Conservation (phyloP, 1,140 invertebrate species). For the Centruroides sculpturatus region DNA sequence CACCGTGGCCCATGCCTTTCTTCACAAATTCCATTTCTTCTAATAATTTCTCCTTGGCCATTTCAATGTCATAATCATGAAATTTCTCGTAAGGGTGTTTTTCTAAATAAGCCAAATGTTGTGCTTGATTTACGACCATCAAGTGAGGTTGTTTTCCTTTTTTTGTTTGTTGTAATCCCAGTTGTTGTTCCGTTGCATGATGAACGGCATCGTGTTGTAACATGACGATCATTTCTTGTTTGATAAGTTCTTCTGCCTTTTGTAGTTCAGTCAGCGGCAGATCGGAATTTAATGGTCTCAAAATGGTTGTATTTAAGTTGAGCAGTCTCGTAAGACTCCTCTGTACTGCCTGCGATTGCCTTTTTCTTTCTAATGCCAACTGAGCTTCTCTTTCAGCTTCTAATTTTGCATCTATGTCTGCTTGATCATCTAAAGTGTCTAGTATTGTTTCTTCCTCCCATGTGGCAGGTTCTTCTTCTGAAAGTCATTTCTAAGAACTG, state of each 20-base stretch:
- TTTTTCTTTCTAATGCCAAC: conserved; percentile 50
- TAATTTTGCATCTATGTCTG: conserved; percentile 64
- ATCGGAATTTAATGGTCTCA: conserved; percentile 49
- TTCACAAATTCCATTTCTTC: conserved; percentile 81
- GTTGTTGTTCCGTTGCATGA: conserved; percentile 31
- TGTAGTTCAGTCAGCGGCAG: conserved; percentile 67
- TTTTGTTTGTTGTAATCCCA: background rate
- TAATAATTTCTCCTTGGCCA: conserved; percentile 48
- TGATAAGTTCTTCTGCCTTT: conserved; percentile 91
- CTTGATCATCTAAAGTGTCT: conserved; percentile 51
- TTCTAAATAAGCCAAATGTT: conserved; percentile 65
- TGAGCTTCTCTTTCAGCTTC: conserved; percentile 44
- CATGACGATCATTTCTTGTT: conserved; percentile 93
- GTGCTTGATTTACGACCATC: conserved; percentile 39
- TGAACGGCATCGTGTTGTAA: conserved; percentile 67
- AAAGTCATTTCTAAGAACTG: conserved; percentile 86
- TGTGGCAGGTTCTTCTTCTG: conserved; percentile 50
- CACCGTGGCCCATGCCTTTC: conserved; percentile 86
- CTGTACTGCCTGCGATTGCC: conserved; percentile 77
- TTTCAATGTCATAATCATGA: conserved; percentile 48
- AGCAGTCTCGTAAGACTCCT: conserved; percentile 69
- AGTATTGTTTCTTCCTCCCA: conserved; percentile 21
- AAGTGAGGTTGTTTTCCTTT: conserved; percentile 20
- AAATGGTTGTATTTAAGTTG: conserved; percentile 68
- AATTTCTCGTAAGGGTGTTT: conserved; percentile 68